Conservation (phyloP, 2,888 invertebrate species). For the Acleris emargana region DNA sequence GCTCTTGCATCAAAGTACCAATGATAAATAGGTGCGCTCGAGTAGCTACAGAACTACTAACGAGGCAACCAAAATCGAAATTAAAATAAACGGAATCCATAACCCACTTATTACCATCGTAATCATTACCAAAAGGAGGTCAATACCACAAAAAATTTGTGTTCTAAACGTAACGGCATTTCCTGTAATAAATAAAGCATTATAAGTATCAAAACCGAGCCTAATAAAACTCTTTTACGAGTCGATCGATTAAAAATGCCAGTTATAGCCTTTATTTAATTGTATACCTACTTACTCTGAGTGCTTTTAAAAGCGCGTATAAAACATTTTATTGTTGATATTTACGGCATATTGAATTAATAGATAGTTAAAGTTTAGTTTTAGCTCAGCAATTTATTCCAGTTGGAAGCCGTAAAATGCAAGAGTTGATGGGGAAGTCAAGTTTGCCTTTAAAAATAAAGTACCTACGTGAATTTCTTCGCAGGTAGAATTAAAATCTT, state of each 20-base stretch:
- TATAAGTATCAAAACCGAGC: slow-evolving; percentile 23
- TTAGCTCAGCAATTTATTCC: background rate
- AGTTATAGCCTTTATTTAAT: slow-evolving; percentile 28
- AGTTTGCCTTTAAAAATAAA: too few relatives aligned
- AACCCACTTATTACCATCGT: background rate
- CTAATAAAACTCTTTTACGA: slow-evolving; percentile 25
- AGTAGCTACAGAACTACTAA: too few relatives aligned
- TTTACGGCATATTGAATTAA: slow-evolving; percentile 11
- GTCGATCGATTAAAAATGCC: slow-evolving; percentile 30
- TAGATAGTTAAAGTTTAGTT: background rate
- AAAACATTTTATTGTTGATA: slow-evolving; percentile 17
- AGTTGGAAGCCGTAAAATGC: too few relatives aligned
- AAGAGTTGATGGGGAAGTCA: too few relatives aligned
- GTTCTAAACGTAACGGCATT: slow-evolving; percentile 19
- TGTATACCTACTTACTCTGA: slow-evolving; percentile 17
- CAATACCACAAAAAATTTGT: slow-evolving; percentile 19
- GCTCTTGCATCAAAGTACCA: too few relatives aligned
- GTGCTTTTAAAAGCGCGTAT: slow-evolving; percentile 10
- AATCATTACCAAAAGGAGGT: slow-evolving; percentile 16
- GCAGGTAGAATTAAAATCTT: too few relatives aligned
- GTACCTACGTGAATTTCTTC: too few relatives aligned
- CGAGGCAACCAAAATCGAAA: too few relatives aligned
- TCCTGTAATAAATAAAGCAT: slow-evolving; percentile 23
- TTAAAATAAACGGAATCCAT: too few relatives aligned
- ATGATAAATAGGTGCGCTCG: too few relatives aligned